Evolutionary conservation across 1,140 invertebrate genomes (phyloP), one percentile per base, ranked within the genome.

Genomic region (Agrypnia vestita): DNA sequence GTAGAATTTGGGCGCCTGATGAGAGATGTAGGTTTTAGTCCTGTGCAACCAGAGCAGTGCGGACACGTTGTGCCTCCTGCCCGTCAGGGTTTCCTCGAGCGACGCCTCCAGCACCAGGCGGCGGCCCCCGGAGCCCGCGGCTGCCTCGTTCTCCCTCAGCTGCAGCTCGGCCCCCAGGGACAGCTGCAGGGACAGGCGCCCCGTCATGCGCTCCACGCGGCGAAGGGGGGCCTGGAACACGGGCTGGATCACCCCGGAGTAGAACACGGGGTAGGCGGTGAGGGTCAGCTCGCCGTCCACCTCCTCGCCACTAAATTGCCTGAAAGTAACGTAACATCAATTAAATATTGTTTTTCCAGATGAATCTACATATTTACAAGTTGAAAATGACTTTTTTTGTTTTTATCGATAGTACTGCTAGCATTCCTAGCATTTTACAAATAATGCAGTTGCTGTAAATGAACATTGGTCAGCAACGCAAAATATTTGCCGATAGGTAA

Each of bases 181-280:
- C 84, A 97, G 96, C 76, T 95, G 92, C 4, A 96, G 91, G 44
- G 92, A 92, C 3, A 92, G 91, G 84, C 92, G 92, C 4, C 96
- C 96, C 86, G 96, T 92, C 61, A 97, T 96, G 4, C 93, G 91
- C 1, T 96, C 87, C 0, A 96, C 95, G 89, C 96, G 96, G n/a
- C 95, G 89, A 0, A 86, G 83, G 0, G 94, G 93, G 49, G 92
- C 90, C 84, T 93, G 92, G 85, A 93, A 95, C 62, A 96, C 93
- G 6, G 95, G 95, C 86, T 96, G 95, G 19, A 96, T 91, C 3
- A 95, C 90, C 0, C 91, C 92, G 8, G 94, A 95, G 86, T 93
- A 93, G 84, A 94, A 95, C n/a, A 92, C 92, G 0, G 94, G 94
- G 84, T 94, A 94, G 0, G 92, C 93, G 7, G 93, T 94, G 80